A percentile compares a stretch with the other conserved stretches of the same genome.
Evolutionary conservation across 2,113 vertebrate genomes (phyloP).

Genomic region (Neolamprologus variostigma): DNA sequence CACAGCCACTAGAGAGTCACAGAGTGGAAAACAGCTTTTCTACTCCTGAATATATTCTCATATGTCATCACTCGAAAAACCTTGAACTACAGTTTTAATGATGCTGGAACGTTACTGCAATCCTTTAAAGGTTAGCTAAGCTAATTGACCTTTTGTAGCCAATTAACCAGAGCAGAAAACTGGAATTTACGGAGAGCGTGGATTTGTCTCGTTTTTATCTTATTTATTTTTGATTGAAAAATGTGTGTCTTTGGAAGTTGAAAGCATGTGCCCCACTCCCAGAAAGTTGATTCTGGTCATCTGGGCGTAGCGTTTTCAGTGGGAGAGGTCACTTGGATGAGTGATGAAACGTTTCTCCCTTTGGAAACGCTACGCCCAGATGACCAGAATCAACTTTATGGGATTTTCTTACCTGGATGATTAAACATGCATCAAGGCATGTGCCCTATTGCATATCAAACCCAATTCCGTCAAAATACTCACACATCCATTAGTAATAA

Average conservation of each 20-base stretch:
- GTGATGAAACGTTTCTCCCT: not conserved
- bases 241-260: not conserved
- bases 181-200: not conserved
- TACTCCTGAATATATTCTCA: slow-evolving; percentile 1
- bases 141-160: not conserved
- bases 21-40: slow-evolving; percentile 20
- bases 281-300: not conserved
- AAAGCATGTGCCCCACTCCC: not conserved
- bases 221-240: not conserved
- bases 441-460: not conserved
- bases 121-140: slow-evolving; percentile 1
- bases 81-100: slow-evolving; percentile 1
- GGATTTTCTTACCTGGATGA: not conserved
- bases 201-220: not conserved
- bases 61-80: slow-evolving; percentile 12
- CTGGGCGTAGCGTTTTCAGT: not conserved
- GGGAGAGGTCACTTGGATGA: not conserved
- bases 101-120: not conserved
- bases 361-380: not conserved
- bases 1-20: not conserved
- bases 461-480: not conserved
- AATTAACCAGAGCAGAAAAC: not conserved
- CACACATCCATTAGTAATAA: not conserved
- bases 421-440: not conserved
- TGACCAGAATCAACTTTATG: not conserved